These are phyloP conservation scores for Micromys minutus DNA, from an alignment of 2,113 vertebrate genomes.

Conservation along the genomic window DNA sequence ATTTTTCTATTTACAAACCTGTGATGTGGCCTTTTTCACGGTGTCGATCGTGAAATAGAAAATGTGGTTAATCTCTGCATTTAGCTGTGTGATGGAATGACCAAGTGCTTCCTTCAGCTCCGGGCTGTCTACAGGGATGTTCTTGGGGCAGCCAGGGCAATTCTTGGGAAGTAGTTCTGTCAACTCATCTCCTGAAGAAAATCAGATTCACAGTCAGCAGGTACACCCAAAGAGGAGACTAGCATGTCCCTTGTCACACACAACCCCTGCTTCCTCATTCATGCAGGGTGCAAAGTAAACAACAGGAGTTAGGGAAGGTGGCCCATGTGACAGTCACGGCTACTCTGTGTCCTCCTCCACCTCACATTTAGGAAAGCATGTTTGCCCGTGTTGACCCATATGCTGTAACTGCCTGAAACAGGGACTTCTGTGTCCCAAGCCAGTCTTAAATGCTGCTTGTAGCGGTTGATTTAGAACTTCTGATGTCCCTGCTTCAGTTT, in stretches of 20 bases:
- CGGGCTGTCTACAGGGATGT: conserved; percentile 65
- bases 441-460: background rate
- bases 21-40: conserved; percentile 67
- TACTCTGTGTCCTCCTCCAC: background rate
- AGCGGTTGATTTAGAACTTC: background rate
- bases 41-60: conserved; percentile 81
- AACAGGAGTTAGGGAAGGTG: too few relatives aligned
- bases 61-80: conserved; percentile 48
- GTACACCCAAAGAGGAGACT: background rate
- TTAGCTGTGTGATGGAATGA: conserved; percentile 77
- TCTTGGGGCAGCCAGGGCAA: conserved; percentile 38
- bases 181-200: conserved; percentile 57
- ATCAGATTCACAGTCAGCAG: conserved; percentile 8
- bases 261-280: too few relatives aligned
- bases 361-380: background rate
- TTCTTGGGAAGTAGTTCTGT: accelerated
- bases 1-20: conserved; percentile 79
- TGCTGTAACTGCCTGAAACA: background rate
- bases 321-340: background rate
- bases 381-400: background rate
- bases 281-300: accelerated
- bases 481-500: too few relatives aligned
- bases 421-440: background rate
- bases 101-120: conserved; percentile 75
- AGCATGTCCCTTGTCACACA: background rate